phyloP scores from a whole-genome alignment of 2,888 invertebrate species.

The Anthoptus insignis region DNA sequence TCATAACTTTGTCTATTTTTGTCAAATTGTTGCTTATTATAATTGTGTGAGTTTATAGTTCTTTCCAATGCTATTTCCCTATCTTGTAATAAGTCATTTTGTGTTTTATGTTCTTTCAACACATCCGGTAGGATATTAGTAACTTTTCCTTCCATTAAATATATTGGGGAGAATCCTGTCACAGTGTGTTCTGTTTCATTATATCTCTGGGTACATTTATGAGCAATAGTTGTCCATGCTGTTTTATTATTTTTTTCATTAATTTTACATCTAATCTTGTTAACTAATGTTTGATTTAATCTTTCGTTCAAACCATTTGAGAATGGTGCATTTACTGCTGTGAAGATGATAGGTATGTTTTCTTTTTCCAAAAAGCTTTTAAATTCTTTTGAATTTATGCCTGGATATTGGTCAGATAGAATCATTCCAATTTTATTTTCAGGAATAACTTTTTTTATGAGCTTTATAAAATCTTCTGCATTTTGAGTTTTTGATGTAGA shows the following conservation, averaged over 20 bases:
- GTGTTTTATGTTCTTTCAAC: background rate
- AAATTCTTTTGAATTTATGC: conserved; percentile 51
- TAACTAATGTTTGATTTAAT: background rate
- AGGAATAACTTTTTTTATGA: conserved; percentile 27
- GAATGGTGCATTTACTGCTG: no score
- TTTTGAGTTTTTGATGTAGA: conserved; percentile 44
- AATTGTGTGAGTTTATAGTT: background rate
- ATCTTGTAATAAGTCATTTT: background rate
- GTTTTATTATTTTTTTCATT: background rate
- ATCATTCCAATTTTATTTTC: conserved; percentile 32
- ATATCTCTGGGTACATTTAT: background rate
- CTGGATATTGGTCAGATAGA: conserved; percentile 51
- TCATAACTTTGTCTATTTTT: background rate
- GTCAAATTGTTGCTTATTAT: background rate
- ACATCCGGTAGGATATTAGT: background rate
- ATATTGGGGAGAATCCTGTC: background rate
- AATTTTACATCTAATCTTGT: background rate
- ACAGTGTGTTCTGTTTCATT: background rate
- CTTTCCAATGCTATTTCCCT: background rate
- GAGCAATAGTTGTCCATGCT: background rate
- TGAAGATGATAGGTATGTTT: no score
- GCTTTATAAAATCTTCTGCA: conserved; percentile 45
- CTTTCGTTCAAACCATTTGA: no score
- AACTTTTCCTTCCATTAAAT: background rate
- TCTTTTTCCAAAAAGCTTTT: no score